These are phyloP conservation scores for Turritopsis rubra DNA, from an alignment of 30 jellyfish, hydroid and myxozoan genomes.

Conservation along the genomic window DNA sequence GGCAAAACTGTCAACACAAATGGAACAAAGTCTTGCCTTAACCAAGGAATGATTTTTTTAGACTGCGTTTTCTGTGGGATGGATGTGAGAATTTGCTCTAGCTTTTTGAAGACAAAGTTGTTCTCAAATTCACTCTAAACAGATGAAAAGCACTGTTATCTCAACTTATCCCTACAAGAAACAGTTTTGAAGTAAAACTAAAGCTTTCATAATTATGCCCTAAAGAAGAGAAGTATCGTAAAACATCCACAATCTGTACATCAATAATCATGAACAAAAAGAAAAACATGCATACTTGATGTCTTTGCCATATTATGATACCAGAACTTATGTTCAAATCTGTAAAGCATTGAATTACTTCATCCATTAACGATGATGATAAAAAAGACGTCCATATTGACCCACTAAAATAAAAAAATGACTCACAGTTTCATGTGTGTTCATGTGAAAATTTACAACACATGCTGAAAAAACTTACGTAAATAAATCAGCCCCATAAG, in stretches of 20 bases:
- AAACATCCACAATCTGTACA: not conserved
- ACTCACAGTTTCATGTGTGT: not conserved
- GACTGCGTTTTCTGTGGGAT: conserved; percentile 68
- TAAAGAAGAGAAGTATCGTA: not conserved
- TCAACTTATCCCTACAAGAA: not conserved
- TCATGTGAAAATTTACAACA: not conserved
- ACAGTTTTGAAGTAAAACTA: not conserved
- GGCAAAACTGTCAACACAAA: conserved; percentile 81
- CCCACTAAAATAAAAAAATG: conserved; percentile 40
- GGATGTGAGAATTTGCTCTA: conserved; percentile 55
- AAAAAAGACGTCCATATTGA: conserved; percentile 65
- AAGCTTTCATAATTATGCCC: too few species aligned
- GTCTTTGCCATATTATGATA: conserved; percentile 92
- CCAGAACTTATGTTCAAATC: conserved; percentile 60
- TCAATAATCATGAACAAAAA: not conserved
- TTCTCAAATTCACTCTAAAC: conserved; percentile 74
- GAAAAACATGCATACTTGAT: conserved; percentile 51
- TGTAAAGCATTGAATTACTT: conserved; percentile 67
- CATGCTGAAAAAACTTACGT: conserved; percentile 38
- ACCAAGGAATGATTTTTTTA: conserved; percentile 80
- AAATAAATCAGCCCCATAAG: conserved; percentile 83
- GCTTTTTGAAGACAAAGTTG: conserved; percentile 41
- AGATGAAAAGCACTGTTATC: conserved; percentile 2
- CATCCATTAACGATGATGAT: conserved; percentile 74
- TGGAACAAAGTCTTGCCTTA: conserved; percentile 92